These are phyloP conservation scores for Geotrypetes seraphini DNA, from an alignment of 2,797 vertebrate species.

Conservation along the genomic window DNA sequence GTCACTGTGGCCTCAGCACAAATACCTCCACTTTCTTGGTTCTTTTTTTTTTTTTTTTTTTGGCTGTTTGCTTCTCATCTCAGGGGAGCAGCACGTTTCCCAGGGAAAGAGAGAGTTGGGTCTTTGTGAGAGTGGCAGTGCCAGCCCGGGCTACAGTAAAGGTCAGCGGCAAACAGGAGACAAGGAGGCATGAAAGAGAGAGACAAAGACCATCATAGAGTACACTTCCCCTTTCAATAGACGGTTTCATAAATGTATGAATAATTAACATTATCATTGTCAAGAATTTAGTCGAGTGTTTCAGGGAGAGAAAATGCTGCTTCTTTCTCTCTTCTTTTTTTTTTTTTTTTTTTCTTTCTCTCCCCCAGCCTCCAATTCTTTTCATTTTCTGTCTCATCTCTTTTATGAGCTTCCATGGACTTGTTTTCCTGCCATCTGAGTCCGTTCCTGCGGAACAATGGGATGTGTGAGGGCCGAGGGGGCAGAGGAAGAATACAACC, in stretches of 20 bases:
- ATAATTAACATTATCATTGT: slow-evolving; percentile 86
- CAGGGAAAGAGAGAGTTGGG: slow-evolving; percentile 67
- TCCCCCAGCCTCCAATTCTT: slow-evolving; percentile 56
- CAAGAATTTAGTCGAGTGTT: slow-evolving; percentile 63
- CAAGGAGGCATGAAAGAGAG: slow-evolving; percentile 51
- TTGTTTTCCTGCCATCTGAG: slow-evolving; percentile 81
- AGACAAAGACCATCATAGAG: slow-evolving; percentile 87
- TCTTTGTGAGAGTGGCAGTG: slow-evolving; percentile 65
- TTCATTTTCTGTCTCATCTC: slow-evolving; percentile 77
- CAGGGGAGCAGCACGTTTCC: slow-evolving; percentile 68
- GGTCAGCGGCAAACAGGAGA: slow-evolving; percentile 84
- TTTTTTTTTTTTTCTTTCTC: slow-evolving; percentile 36
- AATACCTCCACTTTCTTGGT: slow-evolving; percentile 51
- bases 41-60: too few relatives aligned
- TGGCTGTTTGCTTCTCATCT: too few relatives aligned
- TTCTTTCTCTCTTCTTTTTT: slow-evolving; percentile 39
- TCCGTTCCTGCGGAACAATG: slow-evolving; percentile 78
- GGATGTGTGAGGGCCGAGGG: slow-evolving; percentile 77
- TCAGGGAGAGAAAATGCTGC: slow-evolving; percentile 69
- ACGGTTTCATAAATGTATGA: slow-evolving; percentile 80
- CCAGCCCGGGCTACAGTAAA: slow-evolving; percentile 71
- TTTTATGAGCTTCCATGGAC: slow-evolving; percentile 80
- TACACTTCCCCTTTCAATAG: slow-evolving; percentile 75
- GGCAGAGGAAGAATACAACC: slow-evolving; percentile 78
- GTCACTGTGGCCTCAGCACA: slow-evolving; percentile 63